These are phyloP conservation scores for Ictalurus punctatus DNA, from an alignment of 2,113 vertebrate genomes.

Conservation along the genomic window DNA sequence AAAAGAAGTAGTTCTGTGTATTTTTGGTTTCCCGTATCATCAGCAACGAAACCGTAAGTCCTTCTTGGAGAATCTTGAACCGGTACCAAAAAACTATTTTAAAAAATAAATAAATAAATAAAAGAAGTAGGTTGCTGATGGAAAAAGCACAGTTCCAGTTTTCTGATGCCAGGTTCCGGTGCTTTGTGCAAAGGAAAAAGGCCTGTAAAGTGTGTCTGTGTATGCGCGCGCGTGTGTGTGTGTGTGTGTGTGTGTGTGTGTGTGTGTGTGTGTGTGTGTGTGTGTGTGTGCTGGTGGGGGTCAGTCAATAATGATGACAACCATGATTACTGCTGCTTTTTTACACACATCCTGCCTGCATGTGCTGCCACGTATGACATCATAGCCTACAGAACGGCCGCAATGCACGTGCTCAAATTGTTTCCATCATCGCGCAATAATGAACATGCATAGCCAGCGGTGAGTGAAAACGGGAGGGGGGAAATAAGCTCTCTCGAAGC, in stretches of 20 bases:
- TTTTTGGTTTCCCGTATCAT: not conserved
- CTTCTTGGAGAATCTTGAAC: not conserved
- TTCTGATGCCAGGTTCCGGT: slow-evolving; percentile 8
- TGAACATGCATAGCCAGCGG: slow-evolving; percentile 26
- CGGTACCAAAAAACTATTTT: slow-evolving; percentile 5
- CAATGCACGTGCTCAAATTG: slow-evolving; percentile 48
- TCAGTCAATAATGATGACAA: slow-evolving; percentile 53
- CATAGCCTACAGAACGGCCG: slow-evolving; percentile 50
- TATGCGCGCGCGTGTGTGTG: not conserved
- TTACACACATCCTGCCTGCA: slow-evolving; percentile 62
- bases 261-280: not conserved
- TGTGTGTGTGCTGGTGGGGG: slow-evolving; percentile 50
- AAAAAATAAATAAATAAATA: no score
- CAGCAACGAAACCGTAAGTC: not conserved
- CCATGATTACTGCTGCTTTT: slow-evolving; percentile 46
- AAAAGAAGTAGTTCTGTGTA: not conserved
- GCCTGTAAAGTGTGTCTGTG: not conserved
- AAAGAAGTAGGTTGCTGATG: not conserved
- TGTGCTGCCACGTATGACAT: slow-evolving; percentile 60
- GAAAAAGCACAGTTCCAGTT: slow-evolving; percentile 3
- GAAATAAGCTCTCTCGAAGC: slow-evolving; percentile 5
- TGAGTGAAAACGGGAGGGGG: not conserved
- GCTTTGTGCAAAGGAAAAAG: not conserved
- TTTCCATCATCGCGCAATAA: slow-evolving; percentile 48
- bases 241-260: slow-evolving; percentile 43